phyloP scores from a whole-genome alignment of 2,888 invertebrate species.

The Epiperipatus broadwayi region DNA sequence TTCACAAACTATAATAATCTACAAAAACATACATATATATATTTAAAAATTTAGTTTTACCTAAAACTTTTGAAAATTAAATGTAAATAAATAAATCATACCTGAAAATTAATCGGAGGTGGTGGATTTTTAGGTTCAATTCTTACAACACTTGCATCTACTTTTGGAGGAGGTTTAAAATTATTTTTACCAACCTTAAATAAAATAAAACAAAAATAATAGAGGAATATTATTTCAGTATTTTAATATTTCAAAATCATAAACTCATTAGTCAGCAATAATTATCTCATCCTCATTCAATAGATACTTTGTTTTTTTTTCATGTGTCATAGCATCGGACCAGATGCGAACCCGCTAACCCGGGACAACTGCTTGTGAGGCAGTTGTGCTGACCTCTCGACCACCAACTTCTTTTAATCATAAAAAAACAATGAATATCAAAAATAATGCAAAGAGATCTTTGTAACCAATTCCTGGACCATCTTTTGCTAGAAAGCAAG shows the following conservation, averaged over 20 bases:
- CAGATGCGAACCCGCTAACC: too few relatives aligned
- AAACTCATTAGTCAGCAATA: not conserved
- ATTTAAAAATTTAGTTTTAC: not conserved
- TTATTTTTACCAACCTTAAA: constrained; percentile 84
- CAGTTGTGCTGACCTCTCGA: too few relatives aligned
- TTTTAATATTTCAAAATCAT: not conserved
- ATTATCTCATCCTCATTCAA: too few relatives aligned
- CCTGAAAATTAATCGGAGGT: constrained; percentile 68
- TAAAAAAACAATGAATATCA: too few relatives aligned
- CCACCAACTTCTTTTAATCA: too few relatives aligned
- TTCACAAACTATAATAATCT: constrained; percentile 1
- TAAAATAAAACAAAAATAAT: constrained; percentile 18
- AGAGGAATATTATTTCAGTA: constrained; percentile 5
- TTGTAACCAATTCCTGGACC: too few relatives aligned
- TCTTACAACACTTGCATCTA: constrained; percentile 92
- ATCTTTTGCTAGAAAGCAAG: too few relatives aligned
- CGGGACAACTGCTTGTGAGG: too few relatives aligned
- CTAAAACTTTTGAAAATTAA: not conserved
- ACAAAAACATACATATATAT: not conserved
- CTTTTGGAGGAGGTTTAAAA: constrained; percentile 94
- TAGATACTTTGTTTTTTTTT: too few relatives aligned
- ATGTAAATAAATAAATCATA: constrained; percentile 16
- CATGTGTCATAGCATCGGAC: too few relatives aligned
- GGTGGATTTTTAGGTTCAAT: constrained; percentile 94
- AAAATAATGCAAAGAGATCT: too few relatives aligned